Evolutionary conservation across 2,888 invertebrate genomes (phyloP), one percentile per base, ranked within the genome.

Genomic region (Conus canariensis): DNA sequence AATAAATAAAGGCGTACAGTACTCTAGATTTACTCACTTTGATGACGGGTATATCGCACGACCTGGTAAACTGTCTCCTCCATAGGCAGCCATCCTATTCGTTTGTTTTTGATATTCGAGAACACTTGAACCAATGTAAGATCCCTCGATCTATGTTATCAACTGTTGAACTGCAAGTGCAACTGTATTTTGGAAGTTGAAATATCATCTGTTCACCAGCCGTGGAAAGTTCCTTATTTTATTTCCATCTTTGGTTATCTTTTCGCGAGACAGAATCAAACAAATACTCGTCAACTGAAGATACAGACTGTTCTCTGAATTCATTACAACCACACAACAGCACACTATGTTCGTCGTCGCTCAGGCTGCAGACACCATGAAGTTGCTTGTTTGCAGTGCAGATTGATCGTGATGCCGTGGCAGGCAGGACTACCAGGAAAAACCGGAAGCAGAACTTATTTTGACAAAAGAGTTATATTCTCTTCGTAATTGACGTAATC

Each of bases 41-140:
- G 94, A 93, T 10, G 94, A 93, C 19, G 94, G 94, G 90, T 95
- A 95, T 19, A 95, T 95, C 12, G 94, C 94, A 85, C 94, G 93
- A 85, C 94, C 93, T 85, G 94, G 94, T 77, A 94, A 83, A 30
- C 93, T 91, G 87, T 93, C 92, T 74, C 92, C 92, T 86, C 91
- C 93, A 90, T 94, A 94, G 25, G 93, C 92, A 7, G 92, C 91
- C 91, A 92, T 92, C 90, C 90, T 56, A 45, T 45, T 90, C n/a
- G 56, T 30, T 77, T 77, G 30, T 10, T 25, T 70, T 22, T 22
- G 3, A 14, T 22, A 70, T 70, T 19, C 45, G 45, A 45, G 4
- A 45, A 45, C 45, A 45, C 45, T 45, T 45, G 45, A 45, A 45
- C 3, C 45, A 45, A 45, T 45, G 45, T 45, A 45, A 45, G 45